Evolutionary conservation across 1,140 invertebrate species (phyloP), one percentile per base, ranked within the genome.

Genomic region (Nomia melanderi): DNA sequence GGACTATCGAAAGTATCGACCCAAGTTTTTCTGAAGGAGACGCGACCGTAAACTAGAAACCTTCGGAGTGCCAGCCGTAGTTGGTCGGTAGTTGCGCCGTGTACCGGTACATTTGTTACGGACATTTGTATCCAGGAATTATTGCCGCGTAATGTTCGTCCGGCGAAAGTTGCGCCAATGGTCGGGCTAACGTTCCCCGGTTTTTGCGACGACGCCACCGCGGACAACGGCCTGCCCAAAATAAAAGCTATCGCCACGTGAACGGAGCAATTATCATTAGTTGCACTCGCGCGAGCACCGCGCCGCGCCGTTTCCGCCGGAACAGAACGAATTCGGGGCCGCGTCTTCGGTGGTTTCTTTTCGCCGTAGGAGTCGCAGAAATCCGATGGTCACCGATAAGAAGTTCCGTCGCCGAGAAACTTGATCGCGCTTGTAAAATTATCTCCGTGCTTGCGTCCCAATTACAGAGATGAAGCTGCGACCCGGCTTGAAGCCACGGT

Each of bases 221-320:
- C 79, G 65, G 73, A 81, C 83, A 78, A 78, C 81, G 79, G 73
- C 67, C 56, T 78, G 73, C 78, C 82, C 82, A 79, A 88, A 87
- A 86, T 87, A 87, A 89, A 88, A 88, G 88, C 85, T 78, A 86
- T 81, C 84, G 83, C 65, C 39, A 53, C 71, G 63, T 62, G 81
- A 74, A 81, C 82, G 74, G 50, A 67, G 87, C 88, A 90, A 90
- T 90, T 90, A 90, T 90, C 89, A 89, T 90, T 90, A 90, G 89
- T 88, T 81, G 82, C 78, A 81, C 72, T 78, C 66, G 86, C 73
- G 77, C 84, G 39, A 54, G 71, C 77, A 57, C 41, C 53, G 62
- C 29, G 62, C 27, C 47, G 57, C 23, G 31, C 62, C 44, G 81
- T 79, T 83, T 82, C 81, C 81, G 77, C 39, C 75, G 20, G 63